Evolutionary conservation across 37 sponge, comb jelly and placozoan genomes (phyloP).

Genomic region (Aphrocallistes beatrix): DNA sequence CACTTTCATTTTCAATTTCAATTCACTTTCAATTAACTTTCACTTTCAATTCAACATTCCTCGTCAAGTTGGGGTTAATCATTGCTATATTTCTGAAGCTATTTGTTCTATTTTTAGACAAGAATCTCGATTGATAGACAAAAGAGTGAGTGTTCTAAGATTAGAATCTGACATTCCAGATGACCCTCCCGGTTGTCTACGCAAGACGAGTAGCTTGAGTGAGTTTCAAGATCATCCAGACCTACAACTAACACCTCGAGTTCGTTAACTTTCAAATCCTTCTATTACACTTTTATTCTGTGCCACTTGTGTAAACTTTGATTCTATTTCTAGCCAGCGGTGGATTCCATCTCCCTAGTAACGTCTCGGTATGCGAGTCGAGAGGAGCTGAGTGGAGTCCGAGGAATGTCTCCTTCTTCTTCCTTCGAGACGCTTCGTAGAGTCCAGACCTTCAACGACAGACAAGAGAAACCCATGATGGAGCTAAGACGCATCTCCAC

Average conservation of each 20-base stretch:
- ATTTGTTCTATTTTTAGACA: not conserved
- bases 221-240: constrained; percentile 5
- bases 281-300: not conserved
- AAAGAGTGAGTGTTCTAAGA: not conserved
- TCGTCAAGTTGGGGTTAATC: too few species aligned
- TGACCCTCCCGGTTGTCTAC: not conserved
- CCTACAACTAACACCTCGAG: not conserved
- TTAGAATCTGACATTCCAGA: not conserved
- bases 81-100: not conserved
- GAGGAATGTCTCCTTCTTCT: not conserved
- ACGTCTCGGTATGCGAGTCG: not conserved
- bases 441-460: not conserved
- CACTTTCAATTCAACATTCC: too few species aligned
- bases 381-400: not conserved
- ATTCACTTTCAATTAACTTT: too few species aligned
- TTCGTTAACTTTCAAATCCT: not conserved
- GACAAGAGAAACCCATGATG: not conserved
- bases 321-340: not conserved
- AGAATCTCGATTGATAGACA: not conserved
- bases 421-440: not conserved
- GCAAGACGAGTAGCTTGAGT: not conserved
- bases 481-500: not conserved
- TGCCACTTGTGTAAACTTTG: not conserved
- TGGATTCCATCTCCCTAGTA: not conserved
- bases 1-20: too few species aligned